These are phyloP conservation scores for Eulemur albifrons DNA, from an alignment of 2,797 vertebrate species.

Conservation along the genomic window DNA sequence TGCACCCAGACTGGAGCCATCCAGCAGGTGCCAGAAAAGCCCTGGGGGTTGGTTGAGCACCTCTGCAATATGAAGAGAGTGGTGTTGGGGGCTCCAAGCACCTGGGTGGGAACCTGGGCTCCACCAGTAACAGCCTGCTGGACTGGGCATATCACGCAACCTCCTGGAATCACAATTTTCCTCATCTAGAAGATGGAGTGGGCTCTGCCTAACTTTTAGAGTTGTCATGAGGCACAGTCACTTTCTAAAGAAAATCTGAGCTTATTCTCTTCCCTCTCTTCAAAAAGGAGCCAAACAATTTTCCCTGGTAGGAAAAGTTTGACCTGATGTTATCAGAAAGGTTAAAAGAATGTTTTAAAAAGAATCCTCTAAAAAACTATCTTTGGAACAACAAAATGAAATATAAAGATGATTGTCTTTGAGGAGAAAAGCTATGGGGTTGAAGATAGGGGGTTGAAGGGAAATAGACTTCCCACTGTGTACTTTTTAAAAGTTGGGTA, in stretches of 20 bases:
- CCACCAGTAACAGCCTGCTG: not conserved
- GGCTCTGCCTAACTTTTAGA: not conserved
- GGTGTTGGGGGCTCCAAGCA: not conserved
- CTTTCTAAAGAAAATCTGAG: not conserved
- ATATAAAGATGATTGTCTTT: not conserved
- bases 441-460: not conserved
- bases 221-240: not conserved
- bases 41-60: not conserved
- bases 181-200: not conserved
- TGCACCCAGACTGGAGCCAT: not conserved
- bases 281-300: not conserved
- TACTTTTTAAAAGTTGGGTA: not conserved
- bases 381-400: not conserved
- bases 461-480: not conserved
- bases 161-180: not conserved
- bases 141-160: not conserved
- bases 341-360: not conserved
- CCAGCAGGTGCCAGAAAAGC: not conserved
- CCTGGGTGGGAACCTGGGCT: not conserved
- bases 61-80: not conserved
- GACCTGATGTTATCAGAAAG: not conserved
- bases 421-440: not conserved
- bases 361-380: not conserved
- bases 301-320: not conserved
- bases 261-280: not conserved